Evolutionary conservation across 2,797 vertebrate genomes (phyloP), one percentile per base, ranked within the genome.

Genomic region (Margarornis squamiger): DNA sequence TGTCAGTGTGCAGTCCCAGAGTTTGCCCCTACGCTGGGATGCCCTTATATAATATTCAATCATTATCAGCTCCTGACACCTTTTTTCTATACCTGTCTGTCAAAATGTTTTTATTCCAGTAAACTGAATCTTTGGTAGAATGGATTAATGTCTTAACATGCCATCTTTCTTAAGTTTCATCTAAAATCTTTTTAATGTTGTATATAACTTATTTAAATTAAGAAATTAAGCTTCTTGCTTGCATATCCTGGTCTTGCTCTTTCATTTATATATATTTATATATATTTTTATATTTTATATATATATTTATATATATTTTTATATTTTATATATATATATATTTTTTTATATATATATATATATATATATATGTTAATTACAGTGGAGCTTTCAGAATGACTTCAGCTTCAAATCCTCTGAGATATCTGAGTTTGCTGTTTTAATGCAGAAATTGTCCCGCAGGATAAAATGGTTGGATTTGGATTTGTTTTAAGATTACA

Each of bases 341-440:
- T n/a, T n/a, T n/a, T n/a, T n/a, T n/a, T n/a, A n/a, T n/a, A 59
- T 16, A 57, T 16, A 45, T 0, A 39, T 49, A 14, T 24, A 14
- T 48, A 55, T 0, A 45, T 3, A 39, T 12, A 38, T 43, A 26
- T 51, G 63, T 29, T 41, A 71, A 54, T 92, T 66, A 84, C 10
- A 88, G 15, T 22, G 11, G 16, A 83, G 30, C 46, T 78, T 91
- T 84, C 70, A 81, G 66, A 84, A 86, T n/a, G 0, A 84, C 43
- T 91, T 85, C 62, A 91, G 63, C 43, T 89, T 90, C 55, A 90
- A 93, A 90, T 88, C 20, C 55, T 81, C 38, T 65, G 29, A 58
- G 70, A 62, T 75, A 84, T 29, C 38, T 1, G 18, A 84, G 26
- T 86, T 75, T 58, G 23, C 61, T 86, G 12, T 91, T 95, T 68